Percentiles rank a stretch among this genome's conserved stretches.
Evolutionary conservation across 1,140 invertebrate species (phyloP).

Genomic region (Drosophila littoralis): DNA sequence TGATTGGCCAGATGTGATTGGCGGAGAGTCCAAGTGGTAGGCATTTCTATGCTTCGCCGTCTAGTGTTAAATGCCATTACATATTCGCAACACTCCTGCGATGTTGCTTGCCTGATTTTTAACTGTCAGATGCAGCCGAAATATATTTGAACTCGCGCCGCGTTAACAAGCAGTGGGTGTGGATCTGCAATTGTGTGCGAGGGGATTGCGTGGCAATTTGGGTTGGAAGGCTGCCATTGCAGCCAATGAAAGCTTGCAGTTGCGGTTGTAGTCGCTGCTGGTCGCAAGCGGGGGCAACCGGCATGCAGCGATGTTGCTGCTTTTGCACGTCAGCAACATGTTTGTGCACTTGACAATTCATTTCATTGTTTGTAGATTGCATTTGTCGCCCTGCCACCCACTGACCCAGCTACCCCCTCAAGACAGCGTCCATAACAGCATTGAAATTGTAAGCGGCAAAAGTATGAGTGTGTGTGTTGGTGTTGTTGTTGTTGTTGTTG

Average conservation of each 20-base stretch:
- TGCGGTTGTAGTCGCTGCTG: conserved; percentile 24
- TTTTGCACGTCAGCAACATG: conserved; percentile 79
- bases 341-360: conserved; percentile 84
- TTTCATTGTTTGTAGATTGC: conserved; percentile 84
- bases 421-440: conserved; percentile 13
- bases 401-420: background rate
- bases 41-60: conserved; percentile 54
- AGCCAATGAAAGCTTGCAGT: conserved; percentile 57
- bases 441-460: conserved; percentile 14
- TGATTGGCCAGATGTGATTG: conserved; percentile 31
- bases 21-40: conserved; percentile 60
- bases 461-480: background rate
- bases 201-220: background rate
- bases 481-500: conserved; percentile 20
- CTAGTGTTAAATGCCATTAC: conserved; percentile 45
- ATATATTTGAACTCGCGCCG: conserved; percentile 53
- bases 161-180: conserved; percentile 24
- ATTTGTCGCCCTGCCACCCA: conserved; percentile 57
- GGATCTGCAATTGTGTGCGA: conserved; percentile 4
- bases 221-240: conserved; percentile 19
- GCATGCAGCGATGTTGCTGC: conserved; percentile 34
- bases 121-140: conserved; percentile 73
- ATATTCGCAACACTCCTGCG: conserved; percentile 17
- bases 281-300: background rate
- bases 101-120: conserved; percentile 42